phyloP scores from a whole-genome alignment of 2,888 invertebrate genomes.

The Patella pellucida region DNA sequence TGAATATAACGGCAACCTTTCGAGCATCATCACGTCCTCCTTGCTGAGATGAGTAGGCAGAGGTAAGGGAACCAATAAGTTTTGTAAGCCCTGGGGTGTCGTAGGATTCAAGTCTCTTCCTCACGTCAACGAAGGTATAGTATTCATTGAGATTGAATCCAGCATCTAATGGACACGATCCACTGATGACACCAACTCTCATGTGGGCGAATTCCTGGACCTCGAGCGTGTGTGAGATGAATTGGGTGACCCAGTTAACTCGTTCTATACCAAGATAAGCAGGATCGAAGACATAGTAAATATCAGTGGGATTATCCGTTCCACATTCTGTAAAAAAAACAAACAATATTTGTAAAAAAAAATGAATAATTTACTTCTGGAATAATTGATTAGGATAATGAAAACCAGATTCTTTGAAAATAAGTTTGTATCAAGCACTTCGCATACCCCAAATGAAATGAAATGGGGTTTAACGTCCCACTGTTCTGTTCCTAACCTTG shows the following conservation, averaged over 20 bases:
- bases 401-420: too few species aligned
- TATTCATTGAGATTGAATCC: conserved; percentile 30
- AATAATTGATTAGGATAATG: too few species aligned
- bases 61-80: not conserved
- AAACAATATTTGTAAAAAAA: too few species aligned
- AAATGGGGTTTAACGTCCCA: too few species aligned
- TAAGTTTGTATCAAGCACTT: too few species aligned
- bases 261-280: conserved; percentile 26
- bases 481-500: too few species aligned
- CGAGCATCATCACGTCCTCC: not conserved
- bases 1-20: conserved; percentile 25
- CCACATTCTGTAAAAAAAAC: conserved; percentile 17
- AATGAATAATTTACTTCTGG: too few species aligned
- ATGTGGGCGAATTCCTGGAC: conserved; percentile 13
- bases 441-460: too few species aligned
- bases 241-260: conserved; percentile 34
- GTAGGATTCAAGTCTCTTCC: conserved; percentile 13
- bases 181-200: conserved; percentile 24
- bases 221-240: conserved; percentile 29
- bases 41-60: conserved; percentile 8
- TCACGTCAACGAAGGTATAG: not conserved
- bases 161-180: conserved; percentile 26
- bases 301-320: conserved; percentile 26
- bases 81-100: conserved; percentile 17
- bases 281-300: conserved; percentile 37